Percentiles rank a stretch among this genome's conserved stretches.
Conservation (phyloP, 2,888 invertebrate genomes). For the Thereva nobilitata region DNA sequence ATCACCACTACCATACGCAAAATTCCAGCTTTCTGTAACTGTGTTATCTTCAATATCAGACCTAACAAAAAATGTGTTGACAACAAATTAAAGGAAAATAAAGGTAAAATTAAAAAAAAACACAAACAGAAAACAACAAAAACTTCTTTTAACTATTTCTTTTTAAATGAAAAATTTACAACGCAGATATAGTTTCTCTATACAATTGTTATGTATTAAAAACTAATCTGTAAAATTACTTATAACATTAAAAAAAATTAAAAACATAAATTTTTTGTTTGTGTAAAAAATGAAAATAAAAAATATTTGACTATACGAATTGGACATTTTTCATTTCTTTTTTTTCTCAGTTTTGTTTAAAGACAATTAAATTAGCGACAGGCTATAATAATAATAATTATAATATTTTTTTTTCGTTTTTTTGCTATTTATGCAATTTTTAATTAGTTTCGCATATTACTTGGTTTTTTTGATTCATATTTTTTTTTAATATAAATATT, state of each 20-base stretch:
- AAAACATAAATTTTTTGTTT: slow-evolving; percentile 15
- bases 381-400: slow-evolving; percentile 1
- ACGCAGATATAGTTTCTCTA: slow-evolving; percentile 20
- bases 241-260: slow-evolving; percentile 23
- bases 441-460: slow-evolving; percentile 3
- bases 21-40: no score
- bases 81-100: no score
- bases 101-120: background rate
- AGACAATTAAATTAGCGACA: slow-evolving; percentile 25
- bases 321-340: slow-evolving; percentile 10
- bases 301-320: slow-evolving; percentile 33
- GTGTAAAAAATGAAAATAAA: slow-evolving; percentile 29
- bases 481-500: slow-evolving; percentile 34
- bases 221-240: slow-evolving; percentile 26
- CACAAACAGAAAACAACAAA: slow-evolving; percentile 14
- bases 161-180: slow-evolving; percentile 20
- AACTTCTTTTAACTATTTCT: slow-evolving; percentile 10
- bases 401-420: background rate
- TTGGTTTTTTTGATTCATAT: slow-evolving; percentile 10
- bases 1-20: no score
- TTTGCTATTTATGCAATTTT: slow-evolving; percentile 20
- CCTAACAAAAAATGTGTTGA: no score
- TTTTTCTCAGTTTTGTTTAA: slow-evolving; percentile 9
- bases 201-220: slow-evolving; percentile 25
- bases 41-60: no score